Base-by-base conservation (phyloP, 35 echinoderm and acorn worm genomes). In the Heliocidaris erythrogramma region DNA sequence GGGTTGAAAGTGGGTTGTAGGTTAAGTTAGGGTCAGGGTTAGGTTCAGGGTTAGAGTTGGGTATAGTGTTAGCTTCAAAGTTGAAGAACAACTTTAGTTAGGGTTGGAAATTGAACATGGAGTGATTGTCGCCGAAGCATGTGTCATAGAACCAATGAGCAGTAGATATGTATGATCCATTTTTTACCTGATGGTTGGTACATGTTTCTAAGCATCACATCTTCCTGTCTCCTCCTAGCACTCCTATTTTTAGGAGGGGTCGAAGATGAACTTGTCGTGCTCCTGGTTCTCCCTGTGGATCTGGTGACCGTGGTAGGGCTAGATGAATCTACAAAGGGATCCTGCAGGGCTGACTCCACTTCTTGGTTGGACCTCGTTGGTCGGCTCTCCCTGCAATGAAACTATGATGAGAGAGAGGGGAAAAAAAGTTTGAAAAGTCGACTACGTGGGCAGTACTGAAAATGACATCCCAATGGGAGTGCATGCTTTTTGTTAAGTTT, bases 251-350 rank as follows among this genome's bases (percentile, higher is more conserved):
- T 89, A 13, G 87, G 87, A 47, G 87, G 88, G 90, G 32, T 48
- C 42, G 24, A 61, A 7, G 59, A 71, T 42, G 85, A 18, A 9
- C 88, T 60, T 52, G 48, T 9, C n/a, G 90, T 59, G 53, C 60
- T 95, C 65, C 47, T n/a, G 30, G 90, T 85, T 71, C 95, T 42
- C 31, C 71, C 91, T 48, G 84, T 91, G 6, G 56, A 49, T 85
- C 95, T 85, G 31, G 71, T 95, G 48, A 95, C 60, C 90, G 85
- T 30, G 7, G 29, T 29, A 30, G 48, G 30, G 30, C 88, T 48
- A 31, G 48, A 16, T 9, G 32, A 29, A 16, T 18, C 32, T 11
- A 31, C 32, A 8, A 6, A 16, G 7, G 18, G 88, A 24, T 48
- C 13, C 49, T 90, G 32, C 18, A 47, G 32, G 31, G 32, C 88